Conservation (phyloP, 2,113 vertebrate genomes). For the human region GRCh38 chr12:91578001-91578500, state of each 20-base stretch:
- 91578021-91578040: background rate
- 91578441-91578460: slow-evolving; percentile 3
- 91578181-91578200: background rate
- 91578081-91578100: slow-evolving; percentile 74
- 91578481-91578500: background rate
- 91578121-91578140: slow-evolving; percentile 8
- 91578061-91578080: slow-evolving; percentile 48
- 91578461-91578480: background rate
- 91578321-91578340: background rate
- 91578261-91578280: background rate
- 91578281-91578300: background rate
- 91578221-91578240: background rate
- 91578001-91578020: slow-evolving; percentile 15
- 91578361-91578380: background rate
- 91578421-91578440: background rate
- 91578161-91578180: background rate
- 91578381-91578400: background rate
- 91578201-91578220: background rate
- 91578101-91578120: slow-evolving; percentile 59
- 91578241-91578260: background rate
- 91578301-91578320: slow-evolving; percentile 9
- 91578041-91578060: background rate
- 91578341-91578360: background rate
- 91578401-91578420: background rate
- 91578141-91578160: slow-evolving; percentile 13